These are phyloP conservation scores for Cynocephalus volans DNA, from an alignment of 2,113 vertebrate genomes.

Conservation along the genomic window DNA sequence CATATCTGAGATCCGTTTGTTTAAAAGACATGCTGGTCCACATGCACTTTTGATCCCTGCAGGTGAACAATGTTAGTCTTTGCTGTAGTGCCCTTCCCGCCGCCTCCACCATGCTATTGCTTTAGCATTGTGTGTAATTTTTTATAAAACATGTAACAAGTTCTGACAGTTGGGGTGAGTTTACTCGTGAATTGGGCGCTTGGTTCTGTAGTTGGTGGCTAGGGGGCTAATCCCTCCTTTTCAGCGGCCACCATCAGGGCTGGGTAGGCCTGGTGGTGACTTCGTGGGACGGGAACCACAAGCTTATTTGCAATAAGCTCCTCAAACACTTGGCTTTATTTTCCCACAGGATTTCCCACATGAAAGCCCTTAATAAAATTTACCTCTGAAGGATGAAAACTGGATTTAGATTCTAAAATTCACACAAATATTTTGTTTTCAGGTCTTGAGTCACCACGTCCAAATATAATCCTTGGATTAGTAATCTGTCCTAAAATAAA, in stretches of 20 bases:
- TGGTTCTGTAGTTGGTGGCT: too few relatives aligned
- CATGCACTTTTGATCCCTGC: too few relatives aligned
- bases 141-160: not conserved
- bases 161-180: too few relatives aligned
- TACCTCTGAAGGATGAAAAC: constrained; percentile 7
- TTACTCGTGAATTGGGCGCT: too few relatives aligned
- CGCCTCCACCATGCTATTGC: accelerated
- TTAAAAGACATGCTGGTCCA: not conserved
- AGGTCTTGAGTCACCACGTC: constrained; percentile 96
- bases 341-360: not conserved
- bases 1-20: not conserved
- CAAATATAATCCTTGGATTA: constrained; percentile 97
- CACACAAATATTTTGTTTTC: constrained; percentile 79
- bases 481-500: constrained; percentile 96
- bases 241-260: too few relatives aligned
- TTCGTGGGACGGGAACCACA: not conserved
- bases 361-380: not conserved
- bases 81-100: accelerated
- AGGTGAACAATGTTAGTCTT: accelerated
- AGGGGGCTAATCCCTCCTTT: too few relatives aligned
- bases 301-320: not conserved
- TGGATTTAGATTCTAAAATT: not conserved
- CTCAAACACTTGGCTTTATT: not conserved
- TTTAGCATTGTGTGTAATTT: accelerated
- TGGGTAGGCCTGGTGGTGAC: accelerated